Evolutionary conservation across 1,140 invertebrate genomes (phyloP).

Genomic region (Musca domestica): DNA sequence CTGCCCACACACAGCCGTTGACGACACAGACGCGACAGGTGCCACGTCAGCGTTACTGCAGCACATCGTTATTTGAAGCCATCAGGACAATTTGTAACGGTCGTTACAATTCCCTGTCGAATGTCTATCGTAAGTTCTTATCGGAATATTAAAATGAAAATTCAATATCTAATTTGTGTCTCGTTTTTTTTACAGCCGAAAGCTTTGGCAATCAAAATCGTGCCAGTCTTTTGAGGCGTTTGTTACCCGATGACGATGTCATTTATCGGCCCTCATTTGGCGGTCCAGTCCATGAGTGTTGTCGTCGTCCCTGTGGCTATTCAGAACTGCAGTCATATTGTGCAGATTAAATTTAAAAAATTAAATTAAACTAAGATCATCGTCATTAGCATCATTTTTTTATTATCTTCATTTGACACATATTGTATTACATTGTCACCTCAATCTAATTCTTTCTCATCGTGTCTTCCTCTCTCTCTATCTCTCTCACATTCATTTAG

Average conservation of each 20-base stretch:
- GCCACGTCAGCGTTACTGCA: conserved; percentile 34
- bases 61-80: conserved; percentile 33
- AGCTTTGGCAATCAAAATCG: conserved; percentile 31
- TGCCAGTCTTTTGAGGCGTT: conserved; percentile 32
- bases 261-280: conserved; percentile 33
- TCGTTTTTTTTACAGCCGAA: conserved; percentile 30
- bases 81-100: conserved; percentile 37
- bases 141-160: not conserved
- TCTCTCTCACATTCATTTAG: not conserved
- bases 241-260: conserved; percentile 29
- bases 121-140: conserved; percentile 24
- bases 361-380: not conserved
- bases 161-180: conserved; percentile 5
- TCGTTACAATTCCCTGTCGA: conserved; percentile 12
- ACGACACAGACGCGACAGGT: not conserved
- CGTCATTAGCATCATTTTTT: not conserved
- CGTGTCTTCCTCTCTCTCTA: not conserved
- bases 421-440: conserved; percentile 1
- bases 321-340: conserved; percentile 38
- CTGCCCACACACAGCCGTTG: conserved; percentile 4
- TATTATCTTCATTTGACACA: not conserved
- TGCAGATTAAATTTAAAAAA: conserved; percentile 22
- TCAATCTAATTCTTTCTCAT: not conserved
- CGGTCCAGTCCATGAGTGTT: conserved; percentile 38
- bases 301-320: conserved; percentile 33